Base-by-base conservation (phyloP, 2,888 invertebrate genomes). In the Caprella mutica region DNA sequence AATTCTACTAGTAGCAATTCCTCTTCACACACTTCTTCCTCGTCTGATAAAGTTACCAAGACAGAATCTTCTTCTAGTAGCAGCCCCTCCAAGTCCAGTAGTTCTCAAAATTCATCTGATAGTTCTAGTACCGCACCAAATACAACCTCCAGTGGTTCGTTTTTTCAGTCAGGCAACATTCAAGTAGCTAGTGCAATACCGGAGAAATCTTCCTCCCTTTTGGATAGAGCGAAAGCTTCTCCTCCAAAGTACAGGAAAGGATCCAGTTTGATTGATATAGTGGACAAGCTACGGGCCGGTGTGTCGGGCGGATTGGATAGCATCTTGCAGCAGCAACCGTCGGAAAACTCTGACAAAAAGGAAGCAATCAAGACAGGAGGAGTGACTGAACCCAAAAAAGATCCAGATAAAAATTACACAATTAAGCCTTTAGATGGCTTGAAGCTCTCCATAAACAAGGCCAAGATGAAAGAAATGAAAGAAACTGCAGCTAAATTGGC, bases 401-500 rank as follows among this genome's bases (percentile, higher is more conserved):
- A 61, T 17, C 51, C 52, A 23, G 62, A 55, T 42, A 64, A 58
- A 51, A 64, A 55, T 55, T 90, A 90, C 69, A 87, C 87, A 83
- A 86, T 91, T 1, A 91, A 90, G 70, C 85, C 85, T 19, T 87
- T 88, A 70, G 83, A 83, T 17, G 89, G 89, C 67, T 86, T 92
- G 76, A 92, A 91, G 72, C 80, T 92, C 55, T 92, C 89, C 2
- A 89, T 91, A 26, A 91, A 90, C 69, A 91, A 91, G 75, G 88
- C 90, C 0, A 66, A 67, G 51, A 56, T 58, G 40, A 67, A 69
- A 29, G 67, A 67, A 35, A 66, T 65, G 33, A 78, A 84, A 68
- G 80, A 81, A 23, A 84, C 85, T 70, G 85, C 85, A 27, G 66
- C 55, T 2, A 56, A 53, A 30, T 50, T 52, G 29, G 52, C 58